Evolutionary conservation across 2,888 invertebrate species (phyloP), one percentile per base, ranked within the genome.

Genomic region (Acanthosepion esculentum): DNA sequence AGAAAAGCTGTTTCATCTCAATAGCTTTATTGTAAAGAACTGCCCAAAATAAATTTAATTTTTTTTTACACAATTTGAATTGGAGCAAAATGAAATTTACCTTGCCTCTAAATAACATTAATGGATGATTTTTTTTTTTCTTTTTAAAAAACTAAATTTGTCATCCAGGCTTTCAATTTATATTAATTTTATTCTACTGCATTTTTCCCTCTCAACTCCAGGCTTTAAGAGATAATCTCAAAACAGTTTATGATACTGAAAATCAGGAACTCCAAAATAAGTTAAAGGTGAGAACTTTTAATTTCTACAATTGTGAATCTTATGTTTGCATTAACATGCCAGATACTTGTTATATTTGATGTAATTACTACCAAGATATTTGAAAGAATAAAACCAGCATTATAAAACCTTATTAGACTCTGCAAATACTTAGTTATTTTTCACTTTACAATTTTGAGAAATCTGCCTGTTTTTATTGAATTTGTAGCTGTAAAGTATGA

Each of bases 161-260:
- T 59, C 23, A 23, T 23, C 55, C 55, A 55, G 15, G 20, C 55
- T 55, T 55, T 50, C 50, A 50, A 41, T 59, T 59, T 59, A 23
- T 59, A 59, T 23, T 59, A 59, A 59, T 59, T 59, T 59, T 59
- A 55, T 18, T 53, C 50, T 15, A 53, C 15, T 53, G 50, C 55
- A 55, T 55, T 55, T 15, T 55, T 18, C 2, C 20, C 20, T 55
- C 20, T 15, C 20, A 15, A 55, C n/a, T 93, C 6, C n/a, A 93
- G 93, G 29, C 93, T 23, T n/a, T 93, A 53, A 93, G n/a, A n/a
- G 93, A 93, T 4, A 93, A 93, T 53, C 48, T 93, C n/a, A 93
- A n/a, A 93, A 93, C 29, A n/a, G 93, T 53, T 50, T 48, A 53
- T 48, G 93, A 93, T 53, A 15, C 93, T 48, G 93, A 53, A 53